Percentiles rank a stretch among this genome's conserved stretches.
phyloP scores from a whole-genome alignment of 2,888 invertebrate genomes.

The Agonum fuliginosum region DNA sequence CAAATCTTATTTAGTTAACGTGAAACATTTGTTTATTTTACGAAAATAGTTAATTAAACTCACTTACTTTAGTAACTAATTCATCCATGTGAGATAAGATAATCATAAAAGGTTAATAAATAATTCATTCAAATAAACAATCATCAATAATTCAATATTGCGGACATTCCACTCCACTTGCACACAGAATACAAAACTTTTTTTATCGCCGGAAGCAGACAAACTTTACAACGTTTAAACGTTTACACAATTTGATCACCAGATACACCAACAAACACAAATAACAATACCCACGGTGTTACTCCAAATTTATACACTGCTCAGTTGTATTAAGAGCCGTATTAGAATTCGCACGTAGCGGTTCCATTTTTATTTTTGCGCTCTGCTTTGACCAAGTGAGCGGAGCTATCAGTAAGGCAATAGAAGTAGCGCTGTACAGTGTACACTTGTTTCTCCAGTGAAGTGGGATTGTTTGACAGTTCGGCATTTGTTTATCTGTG shows the following conservation, averaged over 20 bases:
- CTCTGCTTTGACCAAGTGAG: background rate
- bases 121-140: background rate
- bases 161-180: background rate
- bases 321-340: no score
- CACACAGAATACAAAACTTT: background rate
- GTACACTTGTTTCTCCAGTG: slow-evolving; percentile 19
- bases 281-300: background rate
- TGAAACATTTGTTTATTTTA: background rate
- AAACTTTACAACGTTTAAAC: background rate
- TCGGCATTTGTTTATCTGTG: background rate
- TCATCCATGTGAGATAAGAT: background rate
- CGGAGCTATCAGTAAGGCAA: slow-evolving; percentile 27
- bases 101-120: background rate
- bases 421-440: slow-evolving; percentile 37
- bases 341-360: slow-evolving; percentile 13
- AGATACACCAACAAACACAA: slow-evolving; percentile 5
- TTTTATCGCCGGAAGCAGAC: background rate
- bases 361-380: slow-evolving; percentile 22
- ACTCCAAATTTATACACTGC: background rate
- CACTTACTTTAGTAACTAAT: background rate
- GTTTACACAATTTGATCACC: background rate
- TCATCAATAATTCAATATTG: background rate
- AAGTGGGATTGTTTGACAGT: slow-evolving; percentile 24
- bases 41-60: background rate
- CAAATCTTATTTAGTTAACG: no score